Base-by-base conservation (phyloP, 2,113 vertebrate genomes). In the Fregata magnificens region DNA sequence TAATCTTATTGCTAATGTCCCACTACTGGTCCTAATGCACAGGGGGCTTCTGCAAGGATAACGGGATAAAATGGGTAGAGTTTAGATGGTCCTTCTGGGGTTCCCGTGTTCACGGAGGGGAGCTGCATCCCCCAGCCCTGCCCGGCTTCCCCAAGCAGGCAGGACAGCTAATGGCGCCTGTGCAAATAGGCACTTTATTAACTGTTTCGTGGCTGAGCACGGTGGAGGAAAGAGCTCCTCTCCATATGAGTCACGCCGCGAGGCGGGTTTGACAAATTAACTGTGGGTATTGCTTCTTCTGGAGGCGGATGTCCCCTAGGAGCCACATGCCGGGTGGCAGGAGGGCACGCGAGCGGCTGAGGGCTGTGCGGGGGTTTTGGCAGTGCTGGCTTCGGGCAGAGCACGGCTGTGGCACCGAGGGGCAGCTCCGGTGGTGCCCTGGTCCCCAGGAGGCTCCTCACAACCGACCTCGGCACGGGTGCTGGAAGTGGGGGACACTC, bases 171-270 rank as follows among this genome's bases (percentile, higher is more conserved):
- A 67, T n/a, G 84, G 74, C 15, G 17, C 52, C 45, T 63, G 45
- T 61, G 44, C 55, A n/a, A 69, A 79, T 4, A 61, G 29, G 36
- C 38, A 18, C 40, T 24, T 61, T 5, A 18, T 67, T 44, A 63
- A 74, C 59, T 8, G 32, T 16, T 62, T 66, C 16, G 4, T 42
- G 79, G 31, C 86, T n/a, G 86, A 82, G 66, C 38, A 2, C 3
- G 2, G 24, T 5, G 45, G 18, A 34, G 53, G 34, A 58, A 56
- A 21, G 47, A 1, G 70, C 74, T 73, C 66, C 32, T 58, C 13
- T 5, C 5, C 0, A 18, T 18, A 18, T 45, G 2, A 47, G 50
- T n/a, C 4, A 2, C 0, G 1, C 44, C 3, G 2, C 0, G 7
- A 55, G 42, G 36, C 2, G 61, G 24, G 40, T 36, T 59, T 36